Conservation (phyloP, 2,888 invertebrate species). For the Oscheius sp. region DNA sequence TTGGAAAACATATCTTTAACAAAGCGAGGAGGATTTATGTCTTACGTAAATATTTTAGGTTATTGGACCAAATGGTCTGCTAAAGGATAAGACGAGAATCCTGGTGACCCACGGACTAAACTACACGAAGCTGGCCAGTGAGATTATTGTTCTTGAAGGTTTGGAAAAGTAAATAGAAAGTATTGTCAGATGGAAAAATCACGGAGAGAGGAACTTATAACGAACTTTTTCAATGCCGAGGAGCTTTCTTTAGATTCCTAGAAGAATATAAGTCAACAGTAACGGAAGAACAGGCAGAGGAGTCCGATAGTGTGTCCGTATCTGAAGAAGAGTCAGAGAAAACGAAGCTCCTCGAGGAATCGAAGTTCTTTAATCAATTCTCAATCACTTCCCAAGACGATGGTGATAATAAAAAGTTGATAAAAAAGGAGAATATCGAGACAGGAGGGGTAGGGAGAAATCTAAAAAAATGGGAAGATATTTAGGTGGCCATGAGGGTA, state of each 20-base stretch:
- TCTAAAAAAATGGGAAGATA: neutral
- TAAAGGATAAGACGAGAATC: slow-evolving; percentile 80
- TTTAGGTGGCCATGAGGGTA: slow-evolving; percentile 74
- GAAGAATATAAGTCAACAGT: slow-evolving; percentile 38
- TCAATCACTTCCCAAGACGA: neutral
- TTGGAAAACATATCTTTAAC: slow-evolving; percentile 91
- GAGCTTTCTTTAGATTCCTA: slow-evolving; percentile 69
- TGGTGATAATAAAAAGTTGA: neutral
- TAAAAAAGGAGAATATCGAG: slow-evolving; percentile 10
- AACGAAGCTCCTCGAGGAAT: neutral
- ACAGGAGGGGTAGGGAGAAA: slow-evolving; percentile 15
- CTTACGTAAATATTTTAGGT: too few species aligned
- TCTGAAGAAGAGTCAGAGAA: neutral
- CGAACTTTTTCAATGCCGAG: slow-evolving; percentile 83
- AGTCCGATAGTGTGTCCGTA: neutral
- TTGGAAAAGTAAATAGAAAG: neutral
- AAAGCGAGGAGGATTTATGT: too few species aligned
- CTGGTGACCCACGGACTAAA: slow-evolving; percentile 95
- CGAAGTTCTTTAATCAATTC: neutral
- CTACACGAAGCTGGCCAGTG: slow-evolving; percentile 87
- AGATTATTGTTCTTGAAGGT: slow-evolving; percentile 84
- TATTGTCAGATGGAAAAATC: slow-evolving; percentile 79
- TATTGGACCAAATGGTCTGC: slow-evolving; percentile 80
- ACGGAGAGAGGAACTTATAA: slow-evolving; percentile 89
- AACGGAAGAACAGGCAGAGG: neutral